Percentiles rank a stretch among this genome's conserved stretches.
Conservation (phyloP, 2,888 invertebrate species). For the Noctua fimbriata region DNA sequence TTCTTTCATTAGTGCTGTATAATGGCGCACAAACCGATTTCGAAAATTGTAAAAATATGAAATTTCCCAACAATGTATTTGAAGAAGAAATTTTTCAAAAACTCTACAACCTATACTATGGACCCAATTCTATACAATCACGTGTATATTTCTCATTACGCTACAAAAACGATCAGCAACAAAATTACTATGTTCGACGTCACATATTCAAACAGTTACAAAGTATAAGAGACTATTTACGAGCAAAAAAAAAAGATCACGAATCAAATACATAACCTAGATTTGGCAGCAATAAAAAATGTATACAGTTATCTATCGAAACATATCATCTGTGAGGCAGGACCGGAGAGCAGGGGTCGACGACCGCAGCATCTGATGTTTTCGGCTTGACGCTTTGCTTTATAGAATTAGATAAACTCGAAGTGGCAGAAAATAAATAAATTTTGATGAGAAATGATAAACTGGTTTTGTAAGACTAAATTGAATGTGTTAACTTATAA, state of each 20-base stretch:
- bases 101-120: conserved; percentile 34
- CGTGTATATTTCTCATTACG: conserved; percentile 55
- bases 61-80: conserved; percentile 4
- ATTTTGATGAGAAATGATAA: conserved; percentile 45
- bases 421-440: conserved; percentile 69
- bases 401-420: conserved; percentile 77
- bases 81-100: conserved; percentile 21
- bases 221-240: conserved; percentile 64
- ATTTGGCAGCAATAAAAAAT: conserved; percentile 84
- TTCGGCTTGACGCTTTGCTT: conserved; percentile 75
- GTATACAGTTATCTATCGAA: conserved; percentile 89
- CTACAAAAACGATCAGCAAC: conserved; percentile 48
- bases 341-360: conserved; percentile 79
- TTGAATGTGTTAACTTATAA: conserved; percentile 40
- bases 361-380: conserved; percentile 79
- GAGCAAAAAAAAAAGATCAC: conserved; percentile 74
- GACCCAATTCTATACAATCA: conserved; percentile 59
- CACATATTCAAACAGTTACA: conserved; percentile 70
- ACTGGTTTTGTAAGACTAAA: conserved; percentile 40
- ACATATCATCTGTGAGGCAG: conserved; percentile 85
- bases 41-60: conserved; percentile 30
- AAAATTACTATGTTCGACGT: conserved; percentile 60
- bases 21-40: conserved; percentile 28
- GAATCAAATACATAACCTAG: conserved; percentile 84
- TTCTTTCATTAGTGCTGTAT: conserved; percentile 43